These are phyloP conservation scores for Bos indicus DNA, from an alignment of 2,113 vertebrate species.

Conservation along the genomic window DNA sequence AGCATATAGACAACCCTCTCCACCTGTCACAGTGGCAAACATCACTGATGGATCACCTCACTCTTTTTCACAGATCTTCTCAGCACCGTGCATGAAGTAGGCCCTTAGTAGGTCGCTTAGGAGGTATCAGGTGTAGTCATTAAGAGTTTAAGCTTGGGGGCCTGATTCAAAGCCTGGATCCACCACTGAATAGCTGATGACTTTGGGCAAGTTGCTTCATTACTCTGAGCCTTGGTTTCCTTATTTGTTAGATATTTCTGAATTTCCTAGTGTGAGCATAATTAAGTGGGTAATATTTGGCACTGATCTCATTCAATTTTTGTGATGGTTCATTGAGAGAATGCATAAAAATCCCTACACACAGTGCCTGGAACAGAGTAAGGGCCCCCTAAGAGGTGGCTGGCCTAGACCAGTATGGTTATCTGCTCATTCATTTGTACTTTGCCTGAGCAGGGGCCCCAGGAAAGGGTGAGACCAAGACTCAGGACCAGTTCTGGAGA, in stretches of 20 bases:
- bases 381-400: neutral
- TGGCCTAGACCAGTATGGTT: neutral
- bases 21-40: neutral
- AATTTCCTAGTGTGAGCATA: neutral
- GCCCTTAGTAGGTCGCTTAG: neutral
- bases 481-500: neutral
- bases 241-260: neutral
- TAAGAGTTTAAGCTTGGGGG: neutral
- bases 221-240: neutral
- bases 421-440: neutral
- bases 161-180: neutral
- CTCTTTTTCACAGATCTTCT: neutral
- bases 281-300: neutral
- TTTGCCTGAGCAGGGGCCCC: neutral
- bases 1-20: neutral
- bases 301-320: neutral
- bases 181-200: neutral
- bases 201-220: neutral
- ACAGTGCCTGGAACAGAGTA: neutral
- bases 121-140: fast-evolving
- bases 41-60: fast-evolving
- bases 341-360: neutral
- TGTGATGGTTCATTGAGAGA: neutral
- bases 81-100: fast-evolving
- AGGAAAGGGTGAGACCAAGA: neutral